Conservation (phyloP, 1,140 invertebrate species). For the Scylla paramamosain region DNA sequence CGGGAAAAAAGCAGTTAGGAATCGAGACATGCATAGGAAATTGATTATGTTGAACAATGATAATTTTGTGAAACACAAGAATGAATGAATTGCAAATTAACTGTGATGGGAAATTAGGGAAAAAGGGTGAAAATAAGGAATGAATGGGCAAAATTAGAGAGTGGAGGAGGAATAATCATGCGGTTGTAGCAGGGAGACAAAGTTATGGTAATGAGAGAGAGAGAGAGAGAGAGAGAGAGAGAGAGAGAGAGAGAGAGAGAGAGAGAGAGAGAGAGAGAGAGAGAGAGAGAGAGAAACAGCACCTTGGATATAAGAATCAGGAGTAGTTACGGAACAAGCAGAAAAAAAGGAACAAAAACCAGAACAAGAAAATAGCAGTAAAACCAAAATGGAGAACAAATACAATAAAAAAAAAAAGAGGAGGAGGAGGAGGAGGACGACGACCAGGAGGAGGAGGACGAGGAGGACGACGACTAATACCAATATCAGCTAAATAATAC, state of each 20-base stretch:
- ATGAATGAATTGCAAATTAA: too few species aligned
- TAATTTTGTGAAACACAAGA: too few species aligned
- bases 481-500: neutral
- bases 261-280: slow-evolving; percentile 40
- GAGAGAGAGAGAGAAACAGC: neutral
- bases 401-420: neutral
- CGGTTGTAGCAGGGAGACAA: neutral
- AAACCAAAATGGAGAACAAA: neutral
- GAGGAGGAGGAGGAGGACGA: neutral
- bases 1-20: neutral
- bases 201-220: neutral
- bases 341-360: neutral
- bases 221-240: slow-evolving; percentile 24
- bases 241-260: slow-evolving; percentile 46
- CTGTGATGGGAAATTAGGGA: too few species aligned
- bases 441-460: neutral
- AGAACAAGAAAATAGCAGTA: neutral
- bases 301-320: too few species aligned
- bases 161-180: too few species aligned
- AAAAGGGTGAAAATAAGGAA: too few species aligned
- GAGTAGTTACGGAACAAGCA: too few species aligned
- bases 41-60: neutral
- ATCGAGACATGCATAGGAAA: neutral
- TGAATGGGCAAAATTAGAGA: too few species aligned
- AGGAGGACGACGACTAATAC: neutral